These are phyloP conservation scores for Calosoma granatense DNA, from an alignment of 1,140 invertebrate species.

Conservation along the genomic window DNA sequence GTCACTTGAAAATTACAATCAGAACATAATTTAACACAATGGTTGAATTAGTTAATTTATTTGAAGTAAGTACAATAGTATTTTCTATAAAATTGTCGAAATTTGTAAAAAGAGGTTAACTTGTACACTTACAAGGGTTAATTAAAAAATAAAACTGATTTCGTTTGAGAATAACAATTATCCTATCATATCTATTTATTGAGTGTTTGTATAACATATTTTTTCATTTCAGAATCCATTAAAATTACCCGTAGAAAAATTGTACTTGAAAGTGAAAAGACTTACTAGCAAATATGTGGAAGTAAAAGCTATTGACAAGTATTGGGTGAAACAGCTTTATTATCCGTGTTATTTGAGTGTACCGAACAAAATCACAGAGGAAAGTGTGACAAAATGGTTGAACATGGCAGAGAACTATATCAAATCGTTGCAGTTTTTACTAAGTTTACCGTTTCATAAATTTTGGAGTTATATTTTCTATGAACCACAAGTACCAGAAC, in stretches of 20 bases:
- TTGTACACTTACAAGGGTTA: no score
- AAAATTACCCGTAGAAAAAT: not conserved
- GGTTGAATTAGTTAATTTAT: no score
- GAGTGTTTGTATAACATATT: not conserved
- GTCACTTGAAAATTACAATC: no score
- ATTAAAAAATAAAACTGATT: no score
- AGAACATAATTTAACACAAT: no score
- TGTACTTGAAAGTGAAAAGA: not conserved
- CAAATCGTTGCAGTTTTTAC: not conserved
- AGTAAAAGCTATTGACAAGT: not conserved
- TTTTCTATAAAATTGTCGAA: not conserved
- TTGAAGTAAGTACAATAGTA: not conserved
- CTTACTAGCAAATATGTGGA: not conserved
- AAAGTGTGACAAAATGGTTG: not conserved
- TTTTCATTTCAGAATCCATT: not conserved
- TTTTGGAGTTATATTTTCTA: conserved; percentile 1
- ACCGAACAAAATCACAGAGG: not conserved
- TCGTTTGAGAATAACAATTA: no score
- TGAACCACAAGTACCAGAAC: not conserved
- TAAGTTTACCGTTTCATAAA: not conserved
- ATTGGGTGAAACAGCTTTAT: not conserved
- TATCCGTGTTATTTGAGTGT: not conserved
- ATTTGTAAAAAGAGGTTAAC: no score
- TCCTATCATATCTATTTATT: no score
- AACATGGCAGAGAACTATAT: not conserved